Base-by-base conservation (phyloP, 2,797 vertebrate genomes). In the Enteromius afrohamiltoni region DNA sequence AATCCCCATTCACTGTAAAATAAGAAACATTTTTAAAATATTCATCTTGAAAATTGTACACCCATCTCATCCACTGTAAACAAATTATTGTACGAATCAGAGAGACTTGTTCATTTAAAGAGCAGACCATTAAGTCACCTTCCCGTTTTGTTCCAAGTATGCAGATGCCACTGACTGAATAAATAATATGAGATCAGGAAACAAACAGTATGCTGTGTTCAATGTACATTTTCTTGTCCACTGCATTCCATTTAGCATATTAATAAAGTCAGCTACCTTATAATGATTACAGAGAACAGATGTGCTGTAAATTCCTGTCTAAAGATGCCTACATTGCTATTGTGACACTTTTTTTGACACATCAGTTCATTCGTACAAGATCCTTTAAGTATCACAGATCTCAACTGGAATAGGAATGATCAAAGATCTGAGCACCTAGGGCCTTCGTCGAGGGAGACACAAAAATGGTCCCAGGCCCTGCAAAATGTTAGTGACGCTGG, bases 1-100 rank as follows among this genome's bases (percentile, higher is more conserved):
- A 94, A 90, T 88, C 85, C 88, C 89, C 90, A 89, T 88, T 80
- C 88, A 91, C 90, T 90, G 91, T 88, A 91, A 90, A 92, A 91
- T 89, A 88, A 87, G 85, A 85, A 89, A 81, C n/a, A 75, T 79
- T 82, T 88, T 45, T 65, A 85, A 85, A 82, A 81, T 82, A 49
- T 70, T 83, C 42, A 85, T 87, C 82, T 77, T 70, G 83, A 91
- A 92, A 88, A 85, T 78, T 79, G 10, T 47, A 40, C 42, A 88
- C 65, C 79, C 2, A 78, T 88, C 87, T 86, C 8, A 83, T 83
- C 88, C 58, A 86, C 88, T 88, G 85, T 84, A 86, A 89, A 88
- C 78, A 86, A 78, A 85, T 42, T 31, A 87, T 88, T 87, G 73
- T 80, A 89, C 16, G 23, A 83, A 23, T 77, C 23, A 77, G 13